Percentiles rank a stretch among this genome's conserved stretches.
Evolutionary conservation across 2,797 vertebrate species (phyloP).

Genomic region (Sebastes cheni): DNA sequence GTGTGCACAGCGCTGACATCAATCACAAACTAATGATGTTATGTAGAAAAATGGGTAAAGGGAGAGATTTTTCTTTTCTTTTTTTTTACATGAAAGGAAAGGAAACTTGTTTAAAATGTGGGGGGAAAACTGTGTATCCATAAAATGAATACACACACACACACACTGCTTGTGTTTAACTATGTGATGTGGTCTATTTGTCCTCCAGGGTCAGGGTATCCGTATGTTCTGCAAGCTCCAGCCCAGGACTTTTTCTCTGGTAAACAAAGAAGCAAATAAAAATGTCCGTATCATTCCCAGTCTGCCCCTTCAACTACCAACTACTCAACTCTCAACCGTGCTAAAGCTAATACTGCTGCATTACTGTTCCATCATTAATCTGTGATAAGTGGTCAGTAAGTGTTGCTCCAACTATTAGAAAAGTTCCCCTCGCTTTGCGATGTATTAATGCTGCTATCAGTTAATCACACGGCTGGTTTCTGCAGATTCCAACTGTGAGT

Average conservation of each 20-base stretch:
- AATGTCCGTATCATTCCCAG: constrained; percentile 12
- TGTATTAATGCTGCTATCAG: constrained; percentile 25
- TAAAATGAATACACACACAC: neutral
- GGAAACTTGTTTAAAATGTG: constrained; percentile 4
- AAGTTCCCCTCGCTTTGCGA: neutral
- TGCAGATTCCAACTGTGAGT: neutral
- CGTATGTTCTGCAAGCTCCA: constrained; percentile 77
- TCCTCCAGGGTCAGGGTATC: constrained; percentile 80
- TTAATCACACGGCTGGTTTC: neutral
- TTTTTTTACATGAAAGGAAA: neutral
- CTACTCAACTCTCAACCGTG: neutral
- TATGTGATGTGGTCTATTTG: constrained; percentile 70
- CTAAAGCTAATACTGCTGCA: constrained; percentile 35
- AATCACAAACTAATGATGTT: constrained; percentile 60
- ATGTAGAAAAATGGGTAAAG: constrained; percentile 34
- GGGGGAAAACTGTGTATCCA: neutral
- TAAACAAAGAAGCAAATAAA: constrained; percentile 64
- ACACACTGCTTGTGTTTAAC: constrained; percentile 54
- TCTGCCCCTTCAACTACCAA: constrained; percentile 31
- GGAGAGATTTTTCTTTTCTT: neutral
- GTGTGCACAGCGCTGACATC: constrained; percentile 41
- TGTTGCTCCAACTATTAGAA: constrained; percentile 26
- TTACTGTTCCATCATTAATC: constrained; percentile 55
- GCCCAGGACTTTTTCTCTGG: constrained; percentile 79
- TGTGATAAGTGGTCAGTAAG: constrained; percentile 34